Evolutionary conservation across 2,888 invertebrate species (phyloP).

Genomic region (Diadegma fenestrale): DNA sequence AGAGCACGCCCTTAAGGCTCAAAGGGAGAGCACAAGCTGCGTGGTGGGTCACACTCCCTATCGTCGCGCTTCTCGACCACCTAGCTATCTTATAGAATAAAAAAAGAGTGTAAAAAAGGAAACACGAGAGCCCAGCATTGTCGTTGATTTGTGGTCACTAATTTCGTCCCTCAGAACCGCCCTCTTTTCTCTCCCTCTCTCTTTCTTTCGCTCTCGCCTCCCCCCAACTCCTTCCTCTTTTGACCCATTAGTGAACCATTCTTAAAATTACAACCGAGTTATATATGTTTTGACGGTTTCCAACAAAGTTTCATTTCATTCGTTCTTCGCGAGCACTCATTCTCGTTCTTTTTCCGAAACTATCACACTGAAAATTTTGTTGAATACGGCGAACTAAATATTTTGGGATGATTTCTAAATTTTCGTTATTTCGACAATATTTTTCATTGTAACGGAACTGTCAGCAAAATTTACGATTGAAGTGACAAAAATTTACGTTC

Average conservation of each 20-base stretch:
- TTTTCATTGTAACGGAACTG: too few species aligned
- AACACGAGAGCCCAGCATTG: constrained; percentile 71
- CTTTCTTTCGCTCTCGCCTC: neutral
- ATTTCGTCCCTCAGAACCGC: constrained; percentile 79
- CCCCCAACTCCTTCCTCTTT: constrained; percentile 70
- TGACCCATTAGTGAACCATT: constrained; percentile 81
- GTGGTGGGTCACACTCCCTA: constrained; percentile 36
- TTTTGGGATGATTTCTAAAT: too few species aligned
- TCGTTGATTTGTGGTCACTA: constrained; percentile 83
- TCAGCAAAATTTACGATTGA: too few species aligned
- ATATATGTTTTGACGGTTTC: constrained; percentile 34
- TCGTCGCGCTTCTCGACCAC: constrained; percentile 43
- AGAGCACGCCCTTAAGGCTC: constrained; percentile 54
- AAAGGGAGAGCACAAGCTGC: constrained; percentile 14
- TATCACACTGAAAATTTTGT: too few species aligned
- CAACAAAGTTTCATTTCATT: constrained; percentile 29
- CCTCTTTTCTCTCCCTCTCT: constrained; percentile 58
- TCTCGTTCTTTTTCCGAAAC: neutral
- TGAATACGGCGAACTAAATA: too few species aligned
- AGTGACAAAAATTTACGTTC: too few species aligned
- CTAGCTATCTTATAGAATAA: constrained; percentile 45
- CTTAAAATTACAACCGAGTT: constrained; percentile 75
- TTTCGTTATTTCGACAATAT: too few species aligned
- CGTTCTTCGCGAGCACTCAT: neutral
- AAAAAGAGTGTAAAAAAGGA: constrained; percentile 66